Evolutionary conservation across 92 coral and sea anemone genomes (phyloP).

Genomic region (Zoanthus sociatus): DNA sequence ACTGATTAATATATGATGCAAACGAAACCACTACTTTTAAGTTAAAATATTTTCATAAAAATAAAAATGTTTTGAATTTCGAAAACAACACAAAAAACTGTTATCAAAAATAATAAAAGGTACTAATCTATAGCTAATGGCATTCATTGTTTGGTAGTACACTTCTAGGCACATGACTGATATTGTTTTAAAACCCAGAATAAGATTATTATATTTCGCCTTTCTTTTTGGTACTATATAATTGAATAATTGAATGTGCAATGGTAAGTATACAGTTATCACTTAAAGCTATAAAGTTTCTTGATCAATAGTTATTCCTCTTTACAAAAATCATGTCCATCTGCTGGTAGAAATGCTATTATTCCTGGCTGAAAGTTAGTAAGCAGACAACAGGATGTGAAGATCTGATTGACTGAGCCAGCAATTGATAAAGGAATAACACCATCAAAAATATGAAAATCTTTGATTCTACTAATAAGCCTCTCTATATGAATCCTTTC

Average conservation of each 20-base stretch:
- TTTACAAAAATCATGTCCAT: not conserved
- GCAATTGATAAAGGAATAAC: slow-evolving; percentile 16
- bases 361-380: slow-evolving; percentile 31
- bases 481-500: not conserved
- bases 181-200: not conserved
- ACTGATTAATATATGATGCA: not conserved
- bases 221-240: not conserved
- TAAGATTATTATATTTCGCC: not conserved
- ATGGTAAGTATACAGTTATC: not conserved
- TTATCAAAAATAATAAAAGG: not conserved
- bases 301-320: not conserved
- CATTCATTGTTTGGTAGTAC: not conserved
- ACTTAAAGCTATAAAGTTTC: not conserved
- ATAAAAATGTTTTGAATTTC: not conserved
- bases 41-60: no score
- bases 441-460: slow-evolving; percentile 22
- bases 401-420: slow-evolving; percentile 19
- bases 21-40: not conserved
- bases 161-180: not conserved
- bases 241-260: not conserved
- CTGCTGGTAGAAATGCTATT: not conserved
- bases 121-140: not conserved
- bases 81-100: not conserved
- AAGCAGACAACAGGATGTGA: slow-evolving; percentile 17
- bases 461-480: not conserved